Evolutionary conservation across 2,888 invertebrate genomes (phyloP).

Genomic region (Spodoptera exigua): DNA sequence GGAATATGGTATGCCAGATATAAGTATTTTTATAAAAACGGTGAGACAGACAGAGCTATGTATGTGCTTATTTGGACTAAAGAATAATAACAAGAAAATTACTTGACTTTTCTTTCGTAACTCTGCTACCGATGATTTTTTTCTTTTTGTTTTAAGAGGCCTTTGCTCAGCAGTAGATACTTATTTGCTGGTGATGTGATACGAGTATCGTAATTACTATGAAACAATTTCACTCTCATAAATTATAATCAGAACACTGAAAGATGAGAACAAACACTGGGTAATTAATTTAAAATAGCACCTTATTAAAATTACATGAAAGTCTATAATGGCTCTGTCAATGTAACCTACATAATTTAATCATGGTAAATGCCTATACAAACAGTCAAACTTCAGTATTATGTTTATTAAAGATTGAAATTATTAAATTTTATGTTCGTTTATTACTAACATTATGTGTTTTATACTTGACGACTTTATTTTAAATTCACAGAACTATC

Average conservation of each 20-base stretch:
- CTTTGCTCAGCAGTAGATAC: no score
- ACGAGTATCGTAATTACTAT: no score
- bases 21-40: slow-evolving; percentile 2
- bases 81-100: no score
- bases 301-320: no score
- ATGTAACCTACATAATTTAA: slow-evolving; percentile 30
- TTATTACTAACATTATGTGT: slow-evolving; percentile 13
- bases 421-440: slow-evolving; percentile 39
- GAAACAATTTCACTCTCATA: no score
- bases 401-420: slow-evolving; percentile 52
- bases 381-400: slow-evolving; percentile 47
- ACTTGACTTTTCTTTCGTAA: no score
- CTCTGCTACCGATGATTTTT: no score
- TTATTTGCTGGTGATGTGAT: no score
- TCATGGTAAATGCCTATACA: slow-evolving; percentile 41
- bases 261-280: neutral
- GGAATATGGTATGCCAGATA: slow-evolving; percentile 1
- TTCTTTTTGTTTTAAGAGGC: no score
- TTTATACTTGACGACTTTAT: slow-evolving; percentile 42
- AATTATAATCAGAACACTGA: neutral
- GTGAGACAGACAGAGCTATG: no score
- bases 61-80: no score
- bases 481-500: no score
- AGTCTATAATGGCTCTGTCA: neutral
- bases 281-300: neutral